Base-by-base conservation (phyloP, 2,888 invertebrate genomes). In the Noctua pronuba region DNA sequence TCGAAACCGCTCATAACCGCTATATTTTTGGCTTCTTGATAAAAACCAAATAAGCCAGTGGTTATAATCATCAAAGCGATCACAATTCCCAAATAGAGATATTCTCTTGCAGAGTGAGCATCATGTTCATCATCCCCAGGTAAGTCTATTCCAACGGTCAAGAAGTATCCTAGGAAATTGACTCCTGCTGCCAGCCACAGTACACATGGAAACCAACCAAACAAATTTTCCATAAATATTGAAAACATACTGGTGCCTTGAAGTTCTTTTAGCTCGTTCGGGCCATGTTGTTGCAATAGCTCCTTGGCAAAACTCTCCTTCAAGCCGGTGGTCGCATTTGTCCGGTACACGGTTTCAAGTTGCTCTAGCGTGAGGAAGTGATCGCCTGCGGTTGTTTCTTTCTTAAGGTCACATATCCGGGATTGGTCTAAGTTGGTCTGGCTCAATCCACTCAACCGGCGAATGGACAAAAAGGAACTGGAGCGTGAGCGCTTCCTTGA, bases 1-100 rank as follows among this genome's bases (percentile, higher is more conserved):
- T 98, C 98, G 92, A 99, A 99, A 13, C 98, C 98, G 88, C 98
- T 98, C 98, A 99, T 98, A 62, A 98, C 98, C 85, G 97, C 97
- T 24, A 97, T 97, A 90, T 98, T 98, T 91, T 98, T 98, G 0
- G 96, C 95, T 89, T 97, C 97, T 86, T 97, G 97, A 84, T 97
- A 97, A 87, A 97, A 97, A 0, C 97, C 97, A 88, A 97, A 97
- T 0, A 97, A 85, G 0, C 97, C 97, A 2, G 97, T 97, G 1
- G 97, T 94, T 2, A 96, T 69, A 28, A 96, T 91, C 46, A 96
- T 96, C 6, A 85, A 90, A 4, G 92, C 90, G 58, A 97, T 97
- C 1, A 97, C 94, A 67, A 88, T 84, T 24, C 95, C 96, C 28
- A 97, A 88, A 82, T 97, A 97, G 2, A 97, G 91, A 84, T 96